These are phyloP conservation scores for Lichenostomus cassidix DNA, from an alignment of 2,113 vertebrate species.

Conservation along the genomic window DNA sequence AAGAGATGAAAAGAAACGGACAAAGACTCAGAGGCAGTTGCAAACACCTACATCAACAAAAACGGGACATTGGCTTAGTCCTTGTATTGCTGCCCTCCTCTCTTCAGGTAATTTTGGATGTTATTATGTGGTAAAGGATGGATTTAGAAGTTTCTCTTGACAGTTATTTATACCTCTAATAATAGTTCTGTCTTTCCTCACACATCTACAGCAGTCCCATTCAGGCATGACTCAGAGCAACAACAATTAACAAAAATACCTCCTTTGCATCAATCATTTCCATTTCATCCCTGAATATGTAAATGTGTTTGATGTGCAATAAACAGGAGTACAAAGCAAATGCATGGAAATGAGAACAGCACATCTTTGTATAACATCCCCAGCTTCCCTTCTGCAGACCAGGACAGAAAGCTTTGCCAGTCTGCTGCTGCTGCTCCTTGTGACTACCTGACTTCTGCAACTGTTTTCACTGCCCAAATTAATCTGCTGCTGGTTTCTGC, in stretches of 20 bases:
- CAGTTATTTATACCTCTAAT: constrained; percentile 37
- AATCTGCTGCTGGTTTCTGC: not conserved
- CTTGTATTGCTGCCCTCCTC: not conserved
- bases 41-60: not conserved
- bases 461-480: not conserved
- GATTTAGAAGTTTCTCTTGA: constrained; percentile 3
- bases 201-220: not conserved
- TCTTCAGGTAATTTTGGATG: not conserved
- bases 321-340: constrained; percentile 35
- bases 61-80: not conserved
- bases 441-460: not conserved
- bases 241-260: constrained; percentile 47
- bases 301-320: constrained; percentile 12
- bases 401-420: not conserved
- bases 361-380: not conserved
- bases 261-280: constrained; percentile 53
- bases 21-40: not conserved
- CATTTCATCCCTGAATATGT: not conserved
- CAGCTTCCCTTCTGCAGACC: not conserved
- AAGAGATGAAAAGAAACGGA: not conserved
- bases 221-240: constrained; percentile 20
- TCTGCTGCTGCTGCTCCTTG: not conserved
- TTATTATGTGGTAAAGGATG: not conserved
- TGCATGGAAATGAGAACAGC: constrained; percentile 39
- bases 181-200: not conserved